These are phyloP conservation scores for Drosophila albomicans DNA, from an alignment of 1,140 invertebrate genomes.

Conservation along the genomic window DNA sequence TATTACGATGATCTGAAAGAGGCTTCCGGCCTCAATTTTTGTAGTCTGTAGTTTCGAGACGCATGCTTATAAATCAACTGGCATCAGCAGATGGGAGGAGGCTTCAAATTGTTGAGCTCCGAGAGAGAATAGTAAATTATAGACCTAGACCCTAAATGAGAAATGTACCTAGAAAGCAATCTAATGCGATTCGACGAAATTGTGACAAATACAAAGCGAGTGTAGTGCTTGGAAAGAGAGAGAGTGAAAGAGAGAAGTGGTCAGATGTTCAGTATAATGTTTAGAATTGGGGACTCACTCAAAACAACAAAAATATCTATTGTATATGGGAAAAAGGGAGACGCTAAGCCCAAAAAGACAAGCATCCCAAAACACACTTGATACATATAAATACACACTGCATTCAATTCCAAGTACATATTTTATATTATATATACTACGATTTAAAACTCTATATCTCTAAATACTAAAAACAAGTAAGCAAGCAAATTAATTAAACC, in stretches of 20 bases:
- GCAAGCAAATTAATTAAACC: slow-evolving; percentile 49
- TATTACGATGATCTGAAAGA: slow-evolving; percentile 46
- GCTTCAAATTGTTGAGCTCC: slow-evolving; percentile 1
- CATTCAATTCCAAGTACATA: slow-evolving; percentile 77
- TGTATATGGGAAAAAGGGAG: slow-evolving; percentile 31
- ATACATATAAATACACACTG: slow-evolving; percentile 53
- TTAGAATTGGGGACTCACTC: slow-evolving; percentile 19
- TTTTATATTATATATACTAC: slow-evolving; percentile 74
- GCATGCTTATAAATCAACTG: slow-evolving; percentile 37
- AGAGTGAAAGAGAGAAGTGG: slow-evolving; percentile 2
- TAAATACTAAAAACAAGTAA: slow-evolving; percentile 54
- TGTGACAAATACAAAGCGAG: slow-evolving; percentile 76
- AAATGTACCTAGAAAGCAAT: slow-evolving; percentile 81
- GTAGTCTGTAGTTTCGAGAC: slow-evolving; percentile 46
- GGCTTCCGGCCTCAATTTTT: slow-evolving; percentile 26
- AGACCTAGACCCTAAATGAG: slow-evolving; percentile 54
- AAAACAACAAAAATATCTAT: slow-evolving; percentile 23
- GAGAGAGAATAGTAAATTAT: slow-evolving; percentile 17
- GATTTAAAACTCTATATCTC: slow-evolving; percentile 64
- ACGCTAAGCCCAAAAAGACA: background rate
- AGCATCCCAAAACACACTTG: slow-evolving; percentile 15
- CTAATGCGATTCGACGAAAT: slow-evolving; percentile 77
- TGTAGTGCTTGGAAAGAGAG: background rate
- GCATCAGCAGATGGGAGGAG: background rate
- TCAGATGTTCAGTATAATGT: background rate